A percentile compares a stretch with the other conserved stretches of the same genome.
Evolutionary conservation across 2,888 invertebrate species (phyloP).

Genomic region (Cyaniris semiargus): DNA sequence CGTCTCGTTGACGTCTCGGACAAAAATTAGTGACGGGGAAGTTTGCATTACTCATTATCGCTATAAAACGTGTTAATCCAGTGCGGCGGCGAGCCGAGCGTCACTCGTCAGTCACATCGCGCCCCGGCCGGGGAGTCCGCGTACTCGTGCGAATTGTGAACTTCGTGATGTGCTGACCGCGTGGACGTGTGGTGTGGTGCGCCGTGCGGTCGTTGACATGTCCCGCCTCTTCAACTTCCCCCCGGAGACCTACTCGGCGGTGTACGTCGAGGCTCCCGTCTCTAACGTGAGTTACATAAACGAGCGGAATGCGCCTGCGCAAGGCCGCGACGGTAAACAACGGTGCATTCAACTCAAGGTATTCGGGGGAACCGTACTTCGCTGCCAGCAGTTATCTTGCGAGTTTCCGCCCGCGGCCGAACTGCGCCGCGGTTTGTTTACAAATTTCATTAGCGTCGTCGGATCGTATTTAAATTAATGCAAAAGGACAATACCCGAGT

Average conservation of each 20-base stretch:
- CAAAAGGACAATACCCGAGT: constrained; percentile 3
- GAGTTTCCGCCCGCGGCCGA: background rate
- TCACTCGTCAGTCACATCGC: constrained; percentile 53
- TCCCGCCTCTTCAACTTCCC: constrained; percentile 65
- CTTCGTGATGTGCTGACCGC: constrained; percentile 54
- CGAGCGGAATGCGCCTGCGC: constrained; percentile 56
- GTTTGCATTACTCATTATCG: constrained; percentile 70
- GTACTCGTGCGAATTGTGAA: constrained; percentile 48
- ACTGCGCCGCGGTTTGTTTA: background rate
- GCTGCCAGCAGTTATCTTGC: background rate
- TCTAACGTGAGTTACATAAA: constrained; percentile 67
- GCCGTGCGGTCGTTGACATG: constrained; percentile 60
- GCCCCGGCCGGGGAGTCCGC: constrained; percentile 47
- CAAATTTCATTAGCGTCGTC: background rate
- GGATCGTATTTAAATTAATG: background rate
- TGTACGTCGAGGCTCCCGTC: constrained; percentile 62
- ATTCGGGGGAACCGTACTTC: background rate
- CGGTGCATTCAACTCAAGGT: constrained; percentile 70
- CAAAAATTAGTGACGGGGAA: constrained; percentile 54
- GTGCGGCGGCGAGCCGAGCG: constrained; percentile 51
- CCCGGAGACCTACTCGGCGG: constrained; percentile 70
- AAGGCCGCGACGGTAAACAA: constrained; percentile 58
- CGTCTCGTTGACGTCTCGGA: background rate
- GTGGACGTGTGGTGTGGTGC: constrained; percentile 41
- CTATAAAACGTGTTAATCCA: constrained; percentile 62